Base-by-base conservation (phyloP, 2,888 invertebrate species). In the Sphaeridia pumilis region DNA sequence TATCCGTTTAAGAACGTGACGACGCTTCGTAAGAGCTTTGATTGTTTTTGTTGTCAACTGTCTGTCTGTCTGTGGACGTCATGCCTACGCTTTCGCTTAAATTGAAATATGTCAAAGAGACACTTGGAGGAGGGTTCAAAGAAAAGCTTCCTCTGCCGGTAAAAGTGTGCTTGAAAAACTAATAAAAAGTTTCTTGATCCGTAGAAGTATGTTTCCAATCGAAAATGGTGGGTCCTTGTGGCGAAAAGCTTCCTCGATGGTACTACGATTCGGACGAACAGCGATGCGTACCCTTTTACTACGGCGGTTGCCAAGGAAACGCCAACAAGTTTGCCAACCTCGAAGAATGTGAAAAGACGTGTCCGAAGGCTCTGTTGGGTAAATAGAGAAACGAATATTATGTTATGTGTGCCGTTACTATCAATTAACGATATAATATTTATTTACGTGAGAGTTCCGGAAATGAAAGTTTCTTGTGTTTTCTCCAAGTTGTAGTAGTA, bases 261-360 rank as follows among this genome's bases (percentile, higher is more conserved):
- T 82, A 83, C 71, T 93, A 85, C 76, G 86, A 87, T 70, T 77
- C 78, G 60, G 74, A 78, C 44, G 84, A 87, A 71, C 83, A 85
- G 73, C 78, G 84, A 63, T 95, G 94, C 76, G 77, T 86, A 74
- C 88, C 88, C 48, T 94, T 93, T 78, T 87, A 88, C 78, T 93
- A 84, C 74, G 81, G 83, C 62, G 93, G 93, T 63, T 94, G 92
- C 73, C 83, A 80, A 61, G 92, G 89, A 65, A 93, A 93, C 73
- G 79, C 74, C 67, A 94, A 94, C 75, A 83, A 80, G 71, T 94
- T 87, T 75, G 75, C 75, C 59, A 79, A 79, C 67, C 76, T 78
- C 71, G 79, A 80, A 64, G 76, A 77, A 67, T 92, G 92, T 70
- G 79, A 82, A 67, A 72, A 76, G 55, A 76, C 80, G 68, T 92